These are phyloP conservation scores for Schizothorax lantsangensis DNA, from an alignment of 2,797 vertebrate species.

Conservation along the genomic window DNA sequence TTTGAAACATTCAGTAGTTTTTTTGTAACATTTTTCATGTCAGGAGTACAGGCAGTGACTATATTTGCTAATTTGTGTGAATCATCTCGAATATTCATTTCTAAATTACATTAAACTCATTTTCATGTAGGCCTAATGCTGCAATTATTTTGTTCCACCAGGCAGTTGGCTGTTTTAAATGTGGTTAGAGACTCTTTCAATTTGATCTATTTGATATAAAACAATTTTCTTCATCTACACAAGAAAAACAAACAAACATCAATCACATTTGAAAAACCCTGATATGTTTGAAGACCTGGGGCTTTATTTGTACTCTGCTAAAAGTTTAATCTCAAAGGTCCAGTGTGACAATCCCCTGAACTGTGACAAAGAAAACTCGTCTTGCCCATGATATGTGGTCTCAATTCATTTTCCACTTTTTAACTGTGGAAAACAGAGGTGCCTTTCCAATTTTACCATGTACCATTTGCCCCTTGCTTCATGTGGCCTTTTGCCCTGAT, in stretches of 20 bases:
- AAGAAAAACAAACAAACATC: not conserved
- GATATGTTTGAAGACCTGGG: not conserved
- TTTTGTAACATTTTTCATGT: not conserved
- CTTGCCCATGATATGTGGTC: conserved; percentile 49
- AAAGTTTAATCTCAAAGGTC: conserved; percentile 22
- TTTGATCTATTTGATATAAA: not conserved
- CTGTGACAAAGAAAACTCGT: conserved; percentile 54
- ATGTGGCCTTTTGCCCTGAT: conserved; percentile 52
- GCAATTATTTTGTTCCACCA: not conserved
- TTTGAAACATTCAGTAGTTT: not conserved
- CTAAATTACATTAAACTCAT: not conserved
- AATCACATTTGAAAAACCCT: not conserved
- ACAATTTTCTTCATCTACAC: not conserved
- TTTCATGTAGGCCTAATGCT: not conserved
- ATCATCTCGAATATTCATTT: not conserved
- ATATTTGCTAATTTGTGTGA: not conserved
- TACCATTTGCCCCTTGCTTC: conserved; percentile 51
- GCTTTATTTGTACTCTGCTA: not conserved
- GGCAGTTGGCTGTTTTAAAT: not conserved
- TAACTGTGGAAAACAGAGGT: conserved; percentile 53
- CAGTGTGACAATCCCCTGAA: conserved; percentile 38
- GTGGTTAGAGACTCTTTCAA: not conserved
- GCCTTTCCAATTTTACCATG: conserved; percentile 57
- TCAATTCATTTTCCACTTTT: conserved; percentile 54
- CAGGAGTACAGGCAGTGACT: not conserved